Evolutionary conservation across 2,888 invertebrate species (phyloP), one percentile per base, ranked within the genome.

Genomic region (Lamproptera curius): DNA sequence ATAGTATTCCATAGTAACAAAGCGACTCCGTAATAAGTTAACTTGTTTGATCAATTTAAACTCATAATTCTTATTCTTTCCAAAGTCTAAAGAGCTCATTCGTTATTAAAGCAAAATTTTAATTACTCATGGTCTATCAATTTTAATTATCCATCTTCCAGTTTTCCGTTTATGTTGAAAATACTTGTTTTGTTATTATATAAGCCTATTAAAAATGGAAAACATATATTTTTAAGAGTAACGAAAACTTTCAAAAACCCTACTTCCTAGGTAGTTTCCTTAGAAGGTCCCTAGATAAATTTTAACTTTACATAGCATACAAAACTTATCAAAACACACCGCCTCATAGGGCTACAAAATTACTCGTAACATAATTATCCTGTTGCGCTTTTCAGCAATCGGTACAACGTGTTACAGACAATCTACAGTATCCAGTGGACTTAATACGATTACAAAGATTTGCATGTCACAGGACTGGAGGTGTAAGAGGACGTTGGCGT

Each of bases 371-470:
- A 62, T 63, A 73, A 81, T 82, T 78, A 82, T 59, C 68, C 62
- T 65, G 62, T 64, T 55, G 60, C 53, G 59, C 63, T 69, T 73
- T 67, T 65, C 68, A 63, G 17, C 16, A 35, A 16, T 16, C 20
- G 69, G 47, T 47, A 54, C 56, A 71, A 68, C 72, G 74, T 69
- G 75, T 83, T 84, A 84, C 84, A 83, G 74, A 74, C 76, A 77
- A 76, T 76, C 73, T 67, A 65, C 52, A 47, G 56, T 53, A 59
- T 73, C 72, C 73, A 61, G 60, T 63, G 63, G 63, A 61, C 68
- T 85, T 86, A 85, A 87, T 84, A 76, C 71, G 73, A 87, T 86
- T 79, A 84, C 70, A 72, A 77, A 77, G 80, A 87, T 87, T 87
- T 87, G 86, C 86, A 86, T 87, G 81, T 78, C 86, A 87, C 76